Conservation (phyloP, 1,140 invertebrate genomes). For the Halesus radiatus region DNA sequence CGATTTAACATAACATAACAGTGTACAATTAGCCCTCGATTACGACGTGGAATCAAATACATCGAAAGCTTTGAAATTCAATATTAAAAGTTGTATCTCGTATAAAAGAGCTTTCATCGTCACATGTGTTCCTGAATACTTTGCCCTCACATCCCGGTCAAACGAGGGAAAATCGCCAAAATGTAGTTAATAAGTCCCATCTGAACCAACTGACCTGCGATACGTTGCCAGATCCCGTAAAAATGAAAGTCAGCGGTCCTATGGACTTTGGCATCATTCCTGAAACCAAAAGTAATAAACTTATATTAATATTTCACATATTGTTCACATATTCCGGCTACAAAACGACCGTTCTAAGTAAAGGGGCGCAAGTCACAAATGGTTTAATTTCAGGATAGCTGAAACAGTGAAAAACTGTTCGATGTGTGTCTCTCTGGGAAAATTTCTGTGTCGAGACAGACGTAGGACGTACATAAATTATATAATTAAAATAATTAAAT, state of each 20-base stretch:
- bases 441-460: too few species aligned
- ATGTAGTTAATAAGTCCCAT: background rate
- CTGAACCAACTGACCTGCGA: slow-evolving; percentile 74
- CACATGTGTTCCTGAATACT: background rate
- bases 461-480: too few species aligned
- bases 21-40: too few species aligned
- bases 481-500: too few species aligned
- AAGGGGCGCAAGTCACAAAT: too few species aligned
- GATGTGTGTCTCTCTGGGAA: too few species aligned
- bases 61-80: too few species aligned
- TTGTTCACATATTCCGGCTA: slow-evolving; percentile 1
- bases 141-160: background rate
- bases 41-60: too few species aligned
- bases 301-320: slow-evolving; percentile 34
- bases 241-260: slow-evolving; percentile 97
- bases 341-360: background rate
- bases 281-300: slow-evolving; percentile 43
- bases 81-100: too few species aligned
- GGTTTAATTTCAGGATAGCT: too few species aligned
- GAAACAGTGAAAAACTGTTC: too few species aligned
- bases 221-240: slow-evolving; percentile 93
- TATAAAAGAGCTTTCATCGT: background rate
- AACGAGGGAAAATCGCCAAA: background rate
- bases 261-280: slow-evolving; percentile 97
- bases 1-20: too few species aligned